Base-by-base conservation (phyloP, 35 echinoderm and acorn worm species). In the Patiria miniata region DNA sequence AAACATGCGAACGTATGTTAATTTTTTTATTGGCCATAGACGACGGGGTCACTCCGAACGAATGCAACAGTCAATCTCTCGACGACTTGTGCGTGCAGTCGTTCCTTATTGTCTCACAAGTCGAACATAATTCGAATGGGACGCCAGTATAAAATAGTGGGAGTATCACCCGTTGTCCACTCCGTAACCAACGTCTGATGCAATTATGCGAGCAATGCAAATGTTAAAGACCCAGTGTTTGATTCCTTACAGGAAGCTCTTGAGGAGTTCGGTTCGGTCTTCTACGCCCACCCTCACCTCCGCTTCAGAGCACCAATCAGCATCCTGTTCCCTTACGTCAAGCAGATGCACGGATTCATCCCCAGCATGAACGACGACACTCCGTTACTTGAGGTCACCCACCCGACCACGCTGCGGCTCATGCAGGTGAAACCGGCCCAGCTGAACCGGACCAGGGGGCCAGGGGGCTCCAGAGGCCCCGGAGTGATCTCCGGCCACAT, bases 211-310 rank as follows among this genome's bases (percentile, higher is more conserved):
- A n/a, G n/a, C n/a, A n/a, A n/a, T n/a, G n/a, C n/a, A n/a, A n/a
- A n/a, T n/a, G n/a, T n/a, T n/a, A n/a, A n/a, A n/a, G n/a, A n/a
- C n/a, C n/a, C 42, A 47, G 4, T 12, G 4, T 47, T 47, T 29
- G 76, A 39, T 23, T 21, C 39, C 40, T 86, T 76, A 21, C 36
- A 86, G 84, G 84, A 86, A 17, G n/a, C 22, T 28, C 22, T 86
- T 18, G 53, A 86, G 28, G 84, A 86, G 50, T 86, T 76, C 73
- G 84, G 84, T 39, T 69, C 84, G 0, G 54, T 59, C 36, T 86
- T 76, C 61, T 65, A 65, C 19, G 84, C 84, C 15, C 57, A 86
- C 39, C 84, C 84, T 38, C 61, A 39, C 38, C 33, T 77, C 19
- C 29, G 84, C 15, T 86, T 86, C 36, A 16, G 84, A 22, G 68